Evolutionary conservation across 2,888 invertebrate species (phyloP).

Genomic region (Ochropleura leucogaster): DNA sequence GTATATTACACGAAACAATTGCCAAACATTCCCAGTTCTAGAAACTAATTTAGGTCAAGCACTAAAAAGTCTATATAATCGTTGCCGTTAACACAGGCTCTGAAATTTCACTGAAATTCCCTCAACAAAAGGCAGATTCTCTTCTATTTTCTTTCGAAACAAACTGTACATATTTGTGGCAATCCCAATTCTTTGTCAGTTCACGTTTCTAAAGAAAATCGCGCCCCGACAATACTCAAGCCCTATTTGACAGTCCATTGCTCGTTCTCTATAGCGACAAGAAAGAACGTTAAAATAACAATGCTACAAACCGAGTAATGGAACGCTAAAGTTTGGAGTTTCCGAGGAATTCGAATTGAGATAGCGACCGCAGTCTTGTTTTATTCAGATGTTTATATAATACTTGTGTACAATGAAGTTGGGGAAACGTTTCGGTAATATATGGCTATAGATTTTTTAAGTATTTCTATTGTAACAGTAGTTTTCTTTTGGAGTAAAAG

Average conservation of each 20-base stretch:
- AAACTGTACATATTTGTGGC: conserved; percentile 33
- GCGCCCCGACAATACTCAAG: conserved; percentile 30
- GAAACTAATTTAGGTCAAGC: conserved; percentile 28
- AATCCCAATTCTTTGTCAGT: conserved; percentile 37
- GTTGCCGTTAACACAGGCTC: conserved; percentile 2
- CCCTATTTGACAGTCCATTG: conserved; percentile 55
- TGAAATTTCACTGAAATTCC: conserved; percentile 25
- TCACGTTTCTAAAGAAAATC: conserved; percentile 23
- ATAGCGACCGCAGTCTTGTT: conserved; percentile 30
- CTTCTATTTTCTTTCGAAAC: conserved; percentile 32
- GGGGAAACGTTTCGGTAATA: conserved; percentile 30
- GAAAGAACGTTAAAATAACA: conserved; percentile 46
- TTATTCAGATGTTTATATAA: conserved; percentile 58
- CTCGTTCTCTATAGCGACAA: conserved; percentile 20
- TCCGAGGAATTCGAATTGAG: conserved; percentile 15
- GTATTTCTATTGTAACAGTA: background rate
- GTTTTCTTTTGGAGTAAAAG: conserved; percentile 21
- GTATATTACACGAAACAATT: background rate
- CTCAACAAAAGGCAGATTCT: conserved; percentile 3
- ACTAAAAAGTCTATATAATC: conserved; percentile 27
- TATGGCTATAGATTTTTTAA: conserved; percentile 25
- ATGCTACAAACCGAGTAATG: conserved; percentile 36
- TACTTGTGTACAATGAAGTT: conserved; percentile 36
- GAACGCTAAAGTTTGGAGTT: conserved; percentile 43
- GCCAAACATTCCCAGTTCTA: background rate